These are phyloP conservation scores for Drosophila guanche DNA, from an alignment of 1,140 invertebrate genomes.

Conservation along the genomic window DNA sequence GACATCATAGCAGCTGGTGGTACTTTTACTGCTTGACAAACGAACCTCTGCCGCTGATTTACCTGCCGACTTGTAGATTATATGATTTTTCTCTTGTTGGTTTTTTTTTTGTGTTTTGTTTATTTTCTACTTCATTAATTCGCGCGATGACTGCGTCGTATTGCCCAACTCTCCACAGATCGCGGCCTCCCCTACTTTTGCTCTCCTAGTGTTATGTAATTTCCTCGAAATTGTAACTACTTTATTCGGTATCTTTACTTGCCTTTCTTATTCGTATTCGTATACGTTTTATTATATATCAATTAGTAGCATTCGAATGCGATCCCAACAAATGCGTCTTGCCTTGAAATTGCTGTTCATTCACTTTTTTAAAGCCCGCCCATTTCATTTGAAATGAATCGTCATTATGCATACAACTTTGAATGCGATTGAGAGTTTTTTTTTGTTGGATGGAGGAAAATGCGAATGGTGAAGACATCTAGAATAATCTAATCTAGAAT, in stretches of 20 bases:
- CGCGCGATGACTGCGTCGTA: conserved; percentile 55
- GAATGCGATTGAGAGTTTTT: conserved; percentile 4
- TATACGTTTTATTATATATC: conserved; percentile 34
- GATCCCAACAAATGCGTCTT: conserved; percentile 51
- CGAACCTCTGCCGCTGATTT: neutral
- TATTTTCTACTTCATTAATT: conserved; percentile 80
- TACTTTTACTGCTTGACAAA: conserved; percentile 27
- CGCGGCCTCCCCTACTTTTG: neutral
- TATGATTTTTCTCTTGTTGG: conserved; percentile 29
- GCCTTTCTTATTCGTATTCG: conserved; percentile 19
- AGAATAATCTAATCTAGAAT: conserved; percentile 27
- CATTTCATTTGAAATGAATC: neutral
- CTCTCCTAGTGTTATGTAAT: conserved; percentile 67
- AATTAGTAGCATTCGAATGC: conserved; percentile 47
- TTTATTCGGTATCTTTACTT: conserved; percentile 56
- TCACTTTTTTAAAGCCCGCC: conserved; percentile 9
- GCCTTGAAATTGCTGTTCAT: conserved; percentile 38
- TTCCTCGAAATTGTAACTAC: conserved; percentile 69
- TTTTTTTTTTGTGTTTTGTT: conserved; percentile 33
- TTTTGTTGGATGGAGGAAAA: neutral
- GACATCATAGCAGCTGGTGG: conserved; percentile 11
- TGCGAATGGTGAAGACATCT: neutral
- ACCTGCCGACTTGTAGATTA: conserved; percentile 36
- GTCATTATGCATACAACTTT: conserved; percentile 28
- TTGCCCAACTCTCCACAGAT: conserved; percentile 23